phyloP scores from a whole-genome alignment of 2,113 vertebrate species.

The Fulica atra region DNA sequence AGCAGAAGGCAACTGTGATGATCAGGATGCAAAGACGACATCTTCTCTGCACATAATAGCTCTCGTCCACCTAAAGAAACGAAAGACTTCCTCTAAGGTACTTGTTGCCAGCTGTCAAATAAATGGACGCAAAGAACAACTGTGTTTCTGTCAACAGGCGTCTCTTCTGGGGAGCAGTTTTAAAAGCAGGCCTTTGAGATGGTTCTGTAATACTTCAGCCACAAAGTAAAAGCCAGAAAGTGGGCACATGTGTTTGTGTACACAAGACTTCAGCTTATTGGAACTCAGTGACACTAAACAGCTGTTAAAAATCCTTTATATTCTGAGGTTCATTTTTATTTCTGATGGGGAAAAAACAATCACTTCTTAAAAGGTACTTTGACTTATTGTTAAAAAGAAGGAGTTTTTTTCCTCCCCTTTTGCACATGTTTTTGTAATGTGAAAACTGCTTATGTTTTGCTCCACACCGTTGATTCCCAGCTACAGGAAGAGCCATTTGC shows the following conservation, averaged over 20 bases:
- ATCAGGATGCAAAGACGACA: neutral
- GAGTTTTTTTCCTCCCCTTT: neutral
- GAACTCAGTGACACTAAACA: neutral
- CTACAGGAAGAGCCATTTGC: neutral
- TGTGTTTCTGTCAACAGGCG: neutral
- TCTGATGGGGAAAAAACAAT: neutral
- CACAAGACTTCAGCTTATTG: neutral
- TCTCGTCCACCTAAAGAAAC: neutral
- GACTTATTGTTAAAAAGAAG: neutral
- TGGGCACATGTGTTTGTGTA: rapidly evolving
- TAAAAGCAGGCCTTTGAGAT: neutral
- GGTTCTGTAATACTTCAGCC: neutral
- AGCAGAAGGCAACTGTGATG: neutral
- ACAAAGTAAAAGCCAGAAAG: neutral
- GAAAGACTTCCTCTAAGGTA: neutral
- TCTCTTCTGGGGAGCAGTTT: neutral
- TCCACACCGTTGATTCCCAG: neutral
- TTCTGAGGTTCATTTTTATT: neutral
- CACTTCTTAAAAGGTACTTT: neutral
- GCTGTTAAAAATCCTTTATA: neutral
- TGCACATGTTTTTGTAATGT: neutral
- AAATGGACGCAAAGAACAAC: neutral
- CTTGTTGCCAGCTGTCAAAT: neutral
- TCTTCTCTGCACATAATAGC: neutral
- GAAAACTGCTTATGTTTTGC: neutral